Base-by-base conservation (phyloP, 2,797 vertebrate species). In the Brachyalestes nurse region DNA sequence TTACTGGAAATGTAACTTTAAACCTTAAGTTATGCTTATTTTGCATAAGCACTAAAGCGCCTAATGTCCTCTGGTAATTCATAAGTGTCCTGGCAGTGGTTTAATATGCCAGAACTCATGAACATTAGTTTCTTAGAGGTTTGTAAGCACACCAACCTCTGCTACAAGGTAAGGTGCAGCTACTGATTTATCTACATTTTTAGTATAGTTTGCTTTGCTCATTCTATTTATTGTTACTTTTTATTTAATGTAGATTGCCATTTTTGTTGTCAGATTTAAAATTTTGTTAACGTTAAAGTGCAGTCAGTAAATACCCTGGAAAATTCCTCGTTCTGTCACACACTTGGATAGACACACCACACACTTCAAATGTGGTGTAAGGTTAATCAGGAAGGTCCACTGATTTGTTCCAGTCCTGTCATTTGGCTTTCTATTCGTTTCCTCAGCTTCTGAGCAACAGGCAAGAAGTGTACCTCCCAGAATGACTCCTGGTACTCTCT, bases 381-480 rank as follows among this genome's bases (percentile, higher is more conserved):
- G 47, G 69, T 42, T 55, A 19, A 16, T 79, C 47, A 72, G 61
- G 61, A 38, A 4, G 45, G 60, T 5, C 80, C 65, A 23, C 45
- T 9, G 58, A 81, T 21, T 53, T 25, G 19, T 65, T 92, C 87
- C 74, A 87, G 64, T 74, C 85, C 70, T 40, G 82, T 85, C 17
- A 53, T 81, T 60, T 87, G 89, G 45, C 79, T 88, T 88, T 92
- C 91, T 72, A 97, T 93, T 65, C 90, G 93, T 55, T 88, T 88
- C 40, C 92, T 88, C 78, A 99, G 95, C 76, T 95, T 96, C 84
- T 93, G 90, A 72, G 97, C 97, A 80, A 97, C 96, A 1, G 97
- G 97, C 70, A 93, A 90, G 89, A 99, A 99, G 82, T 98, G 95
- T 6, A 86, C 86, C 91, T 99, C 96, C 98, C 98, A 99, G 70